Conservation (phyloP, 2,113 vertebrate species). For the Podarcis muralis region DNA sequence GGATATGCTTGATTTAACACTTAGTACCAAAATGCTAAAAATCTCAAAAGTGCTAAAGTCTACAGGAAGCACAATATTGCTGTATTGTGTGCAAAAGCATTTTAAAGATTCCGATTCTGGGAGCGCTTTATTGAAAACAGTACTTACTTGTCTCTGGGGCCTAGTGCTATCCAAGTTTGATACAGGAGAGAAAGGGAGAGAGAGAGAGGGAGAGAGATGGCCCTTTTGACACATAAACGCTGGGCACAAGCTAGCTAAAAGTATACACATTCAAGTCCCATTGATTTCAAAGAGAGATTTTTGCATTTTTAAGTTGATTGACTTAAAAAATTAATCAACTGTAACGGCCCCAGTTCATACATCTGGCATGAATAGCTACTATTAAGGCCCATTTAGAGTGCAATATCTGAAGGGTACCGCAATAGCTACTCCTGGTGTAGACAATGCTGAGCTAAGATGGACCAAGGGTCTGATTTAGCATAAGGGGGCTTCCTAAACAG, state of each 20-base stretch:
- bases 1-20: conserved; percentile 44
- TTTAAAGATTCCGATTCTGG: conserved; percentile 51
- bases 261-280: not conserved
- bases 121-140: conserved; percentile 55
- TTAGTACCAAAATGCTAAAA: not conserved
- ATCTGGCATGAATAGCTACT: not conserved
- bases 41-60: conserved; percentile 26
- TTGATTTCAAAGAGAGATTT: not conserved
- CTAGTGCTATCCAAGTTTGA: conserved; percentile 40
- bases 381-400: not conserved
- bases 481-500: not conserved
- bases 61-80: conserved; percentile 47
- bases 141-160: conserved; percentile 56
- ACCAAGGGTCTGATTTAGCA: no score
- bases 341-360: no score
- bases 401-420: not conserved
- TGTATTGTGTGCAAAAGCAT: conserved; percentile 50
- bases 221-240: conserved; percentile 37
- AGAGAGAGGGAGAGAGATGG: conserved; percentile 26
- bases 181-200: conserved; percentile 47
- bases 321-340: not conserved
- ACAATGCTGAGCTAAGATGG: no score
- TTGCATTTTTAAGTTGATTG: not conserved
- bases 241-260: not conserved
- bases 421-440: no score